Evolutionary conservation across 2,888 invertebrate species (phyloP), one percentile per base, ranked within the genome.

Genomic region (Ganaspis brasiliensis): DNA sequence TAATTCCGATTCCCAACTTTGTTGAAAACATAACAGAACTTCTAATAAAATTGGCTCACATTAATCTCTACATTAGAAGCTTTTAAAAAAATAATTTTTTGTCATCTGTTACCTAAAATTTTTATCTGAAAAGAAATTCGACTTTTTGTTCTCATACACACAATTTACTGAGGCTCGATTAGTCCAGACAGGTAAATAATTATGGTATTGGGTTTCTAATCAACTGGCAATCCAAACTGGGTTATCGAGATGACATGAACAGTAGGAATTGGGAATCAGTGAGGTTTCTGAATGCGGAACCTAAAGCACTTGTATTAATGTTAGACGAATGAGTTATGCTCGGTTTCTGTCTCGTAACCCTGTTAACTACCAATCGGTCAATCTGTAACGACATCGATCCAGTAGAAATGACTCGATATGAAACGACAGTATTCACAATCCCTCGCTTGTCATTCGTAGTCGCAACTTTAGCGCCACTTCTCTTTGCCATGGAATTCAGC

Each of bases 311-410:
- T 49, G 37, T 12, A 19, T 16, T 49, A 49, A 49, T 49, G 49
- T 16, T 49, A 49, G 37, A 35, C 21, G 57, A 72, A 80, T 78
- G 73, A 83, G 84, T 86, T 85, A 85, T 82, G 79, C 76, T 79
- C 77, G 74, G 80, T 82, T 78, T 80, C 59, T 73, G 77, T 79
- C 76, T 75, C 59, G 74, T 73, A 78, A 74, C 81, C 82, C 82
- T 79, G 80, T 82, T 84, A 81, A 78, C 75, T 76, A 80, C 81
- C 84, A 79, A 87, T 86, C 81, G 83, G 75, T 74, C 73, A 80
- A 83, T 79, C 86, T 81, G 86, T 81, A 83, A 82, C 75, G 82
- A 76, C 83, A 85, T 86, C 84, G 86, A 87, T 86, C 86, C 82
- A 10, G 70, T 79, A 73, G 76, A 79, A 83, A 82, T 82, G 86